A percentile compares a stretch with the other conserved stretches of the same genome.
phyloP scores from a whole-genome alignment of 2,888 invertebrate species.

The Limulus polyphemus region DNA sequence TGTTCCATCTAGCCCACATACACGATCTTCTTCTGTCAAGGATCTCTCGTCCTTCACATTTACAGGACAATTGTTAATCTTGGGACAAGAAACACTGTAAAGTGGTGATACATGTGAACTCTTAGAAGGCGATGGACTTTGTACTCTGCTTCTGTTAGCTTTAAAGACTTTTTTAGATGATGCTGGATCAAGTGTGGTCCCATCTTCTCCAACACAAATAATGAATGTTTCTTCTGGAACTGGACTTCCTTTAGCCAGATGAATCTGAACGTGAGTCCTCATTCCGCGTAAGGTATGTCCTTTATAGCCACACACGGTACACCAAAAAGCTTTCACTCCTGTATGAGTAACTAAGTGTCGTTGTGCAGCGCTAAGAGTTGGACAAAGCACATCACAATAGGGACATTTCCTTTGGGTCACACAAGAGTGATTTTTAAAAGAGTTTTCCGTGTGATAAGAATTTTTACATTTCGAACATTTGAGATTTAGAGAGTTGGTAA shows the following conservation, averaged over 20 bases:
- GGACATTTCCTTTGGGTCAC: slow-evolving; percentile 61
- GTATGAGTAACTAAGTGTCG: slow-evolving; percentile 86
- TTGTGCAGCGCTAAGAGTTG: slow-evolving; percentile 74
- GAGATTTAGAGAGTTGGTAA: slow-evolving; percentile 12
- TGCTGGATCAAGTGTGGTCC: slow-evolving; percentile 34
- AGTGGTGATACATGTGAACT: neutral
- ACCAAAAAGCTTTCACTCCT: slow-evolving; percentile 68
- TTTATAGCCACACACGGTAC: slow-evolving; percentile 86
- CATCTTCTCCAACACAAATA: slow-evolving; percentile 72
- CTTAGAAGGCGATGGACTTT: neutral
- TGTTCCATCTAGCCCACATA: neutral
- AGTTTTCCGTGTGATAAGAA: slow-evolving; percentile 33
- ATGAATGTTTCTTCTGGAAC: slow-evolving; percentile 55
- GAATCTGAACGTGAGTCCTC: slow-evolving; percentile 94
- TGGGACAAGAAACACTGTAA: slow-evolving; percentile 5
- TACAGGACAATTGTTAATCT: slow-evolving; percentile 3
- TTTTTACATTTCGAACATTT: slow-evolving; percentile 34
- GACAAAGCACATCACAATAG: slow-evolving; percentile 71
- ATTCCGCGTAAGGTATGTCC: slow-evolving; percentile 92
- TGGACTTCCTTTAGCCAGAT: slow-evolving; percentile 67
- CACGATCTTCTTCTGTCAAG: no score
- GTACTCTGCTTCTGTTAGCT: slow-evolving; percentile 7
- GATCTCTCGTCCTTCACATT: neutral
- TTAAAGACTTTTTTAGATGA: slow-evolving; percentile 13
- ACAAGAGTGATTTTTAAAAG: slow-evolving; percentile 35